A percentile compares a stretch with the other conserved stretches of the same genome.
Conservation (phyloP, 2,113 vertebrate genomes). For the Psittacus erithacus region DNA sequence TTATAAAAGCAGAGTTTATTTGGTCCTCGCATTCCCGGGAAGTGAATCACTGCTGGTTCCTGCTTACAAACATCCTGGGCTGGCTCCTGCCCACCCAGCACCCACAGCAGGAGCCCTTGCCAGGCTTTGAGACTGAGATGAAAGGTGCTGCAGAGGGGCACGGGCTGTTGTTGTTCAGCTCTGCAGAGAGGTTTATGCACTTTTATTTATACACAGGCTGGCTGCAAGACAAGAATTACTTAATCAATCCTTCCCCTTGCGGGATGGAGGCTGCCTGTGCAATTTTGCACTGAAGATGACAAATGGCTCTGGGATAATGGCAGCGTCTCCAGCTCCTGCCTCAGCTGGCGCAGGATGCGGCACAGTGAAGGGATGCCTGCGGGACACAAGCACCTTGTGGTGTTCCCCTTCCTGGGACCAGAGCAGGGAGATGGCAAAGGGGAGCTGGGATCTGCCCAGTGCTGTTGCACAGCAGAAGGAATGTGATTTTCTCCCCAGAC, state of each 20-base stretch:
- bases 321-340: not conserved
- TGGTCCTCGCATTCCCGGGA: not conserved
- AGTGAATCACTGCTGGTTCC: not conserved
- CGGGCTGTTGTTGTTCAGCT: not conserved
- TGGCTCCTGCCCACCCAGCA: fast-evolving
- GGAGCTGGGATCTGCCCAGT: fast-evolving
- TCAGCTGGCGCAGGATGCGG: fast-evolving
- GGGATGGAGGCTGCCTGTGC: conserved; percentile 7
- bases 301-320: not conserved
- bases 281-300: not conserved
- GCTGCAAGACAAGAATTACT: conserved; percentile 41
- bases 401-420: not conserved
- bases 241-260: conserved; percentile 33
- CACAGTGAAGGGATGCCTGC: fast-evolving
- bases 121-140: not conserved
- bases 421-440: fast-evolving
- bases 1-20: not conserved
- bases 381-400: fast-evolving
- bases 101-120: not conserved
- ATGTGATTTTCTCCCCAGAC: not conserved
- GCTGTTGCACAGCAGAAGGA: not conserved
- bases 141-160: not conserved
- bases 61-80: not conserved
- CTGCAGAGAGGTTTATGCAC: not conserved
- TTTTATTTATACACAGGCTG: conserved; percentile 5